Evolutionary conservation across 2,888 invertebrate genomes (phyloP), one percentile per base, ranked within the genome.

Genomic region (Sarcophaga subvicina): DNA sequence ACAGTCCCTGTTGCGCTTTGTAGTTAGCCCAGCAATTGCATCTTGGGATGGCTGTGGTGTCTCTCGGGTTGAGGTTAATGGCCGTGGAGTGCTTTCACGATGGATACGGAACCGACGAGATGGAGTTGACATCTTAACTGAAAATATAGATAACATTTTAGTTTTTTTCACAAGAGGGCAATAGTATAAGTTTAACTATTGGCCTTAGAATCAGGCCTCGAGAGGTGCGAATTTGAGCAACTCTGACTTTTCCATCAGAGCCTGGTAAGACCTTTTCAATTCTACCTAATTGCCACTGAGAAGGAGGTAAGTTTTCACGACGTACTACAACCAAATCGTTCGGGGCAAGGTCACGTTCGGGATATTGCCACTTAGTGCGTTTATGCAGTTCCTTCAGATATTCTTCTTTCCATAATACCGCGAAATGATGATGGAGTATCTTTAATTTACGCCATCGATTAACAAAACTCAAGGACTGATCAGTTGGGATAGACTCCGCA

Each of bases 371-470:
- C 49, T 49, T 49, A 14, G 10, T 12, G 14, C 12, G 49, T 49
- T 49, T 49, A 49, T 49, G 49, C 14, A 49, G 14, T 49, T 49
- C 49, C 14, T 49, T 49, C 49, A 49, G 4, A 49, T 12, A 49
- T 49, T 49, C 47, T 49, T 49, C 49, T 14, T 49, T 49, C 49
- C 67, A 27, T 27, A 27, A 4, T 27, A 27, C 27, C 27, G 37
- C 37, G 37, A 37, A n/a, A 37, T 66, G 66, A 14, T 66, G 47
- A 20, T 54, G 25, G 2, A 70, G 54, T 17, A 66, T 64, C 37
- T 17, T 70, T n/a, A 71, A 25, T 25, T 47, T 66, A 22, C 69
- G 59, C 77, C 69, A 62, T 12, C 77, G 27, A n/a, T 77, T 69
- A 1, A 59, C 69, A 12, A 59, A 59, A 22, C n/a, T 59, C 1